A percentile compares a stretch with the other conserved stretches of the same genome.
Conservation (phyloP, 2,888 invertebrate genomes). For the Andrena haemorrhoa region DNA sequence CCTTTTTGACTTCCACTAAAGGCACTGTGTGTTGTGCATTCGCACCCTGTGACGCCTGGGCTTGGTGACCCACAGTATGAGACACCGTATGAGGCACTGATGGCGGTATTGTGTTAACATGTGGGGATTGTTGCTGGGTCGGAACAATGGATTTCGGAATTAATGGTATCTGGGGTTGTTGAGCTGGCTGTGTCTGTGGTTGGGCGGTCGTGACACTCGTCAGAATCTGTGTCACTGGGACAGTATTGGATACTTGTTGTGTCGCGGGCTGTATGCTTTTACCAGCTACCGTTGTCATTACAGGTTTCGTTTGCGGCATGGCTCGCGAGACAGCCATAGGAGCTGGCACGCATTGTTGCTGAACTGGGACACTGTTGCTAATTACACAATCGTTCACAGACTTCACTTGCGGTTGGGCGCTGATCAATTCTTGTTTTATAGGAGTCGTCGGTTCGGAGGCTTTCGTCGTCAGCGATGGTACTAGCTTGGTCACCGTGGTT, state of each 20-base stretch:
- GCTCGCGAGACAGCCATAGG: conserved; percentile 62
- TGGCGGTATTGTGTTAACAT: conserved; percentile 85
- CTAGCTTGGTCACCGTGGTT: conserved; percentile 60
- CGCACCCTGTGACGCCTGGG: conserved; percentile 83
- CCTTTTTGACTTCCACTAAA: conserved; percentile 90
- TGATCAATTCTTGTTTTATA: conserved; percentile 45
- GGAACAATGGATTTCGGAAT: conserved; percentile 59
- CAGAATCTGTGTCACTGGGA: conserved; percentile 65
- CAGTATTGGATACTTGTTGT: conserved; percentile 67
- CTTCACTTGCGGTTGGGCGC: conserved; percentile 62
- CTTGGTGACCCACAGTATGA: conserved; percentile 84
- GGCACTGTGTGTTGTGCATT: conserved; percentile 84
- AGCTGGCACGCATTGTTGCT: conserved; percentile 66
- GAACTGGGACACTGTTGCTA: conserved; percentile 40
- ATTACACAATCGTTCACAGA: conserved; percentile 42
- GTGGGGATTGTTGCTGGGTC: conserved; percentile 73
- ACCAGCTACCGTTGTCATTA: conserved; percentile 64
- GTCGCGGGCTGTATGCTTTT: conserved; percentile 63
- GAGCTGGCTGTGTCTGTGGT: conserved; percentile 78
- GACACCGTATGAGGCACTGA: conserved; percentile 82
- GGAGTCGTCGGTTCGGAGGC: conserved; percentile 35
- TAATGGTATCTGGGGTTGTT: conserved; percentile 51
- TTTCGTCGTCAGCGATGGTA: conserved; percentile 45
- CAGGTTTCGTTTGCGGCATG: conserved; percentile 72
- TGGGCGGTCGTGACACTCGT: conserved; percentile 66